Conservation (phyloP, 2,888 invertebrate species). For the Aleiodes testaceus region DNA sequence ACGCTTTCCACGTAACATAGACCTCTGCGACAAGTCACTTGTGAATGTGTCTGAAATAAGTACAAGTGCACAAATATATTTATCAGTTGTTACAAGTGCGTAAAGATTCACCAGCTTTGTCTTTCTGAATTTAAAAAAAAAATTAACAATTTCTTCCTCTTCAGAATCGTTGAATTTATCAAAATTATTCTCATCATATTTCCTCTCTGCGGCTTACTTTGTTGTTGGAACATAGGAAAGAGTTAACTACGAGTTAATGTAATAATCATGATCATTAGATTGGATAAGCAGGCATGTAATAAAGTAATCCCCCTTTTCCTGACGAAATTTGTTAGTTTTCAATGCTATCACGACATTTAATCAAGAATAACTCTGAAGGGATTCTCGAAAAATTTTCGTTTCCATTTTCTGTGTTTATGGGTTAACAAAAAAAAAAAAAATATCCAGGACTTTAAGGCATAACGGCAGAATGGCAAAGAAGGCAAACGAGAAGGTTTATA, state of each 20-base stretch:
- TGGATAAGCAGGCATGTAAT: slow-evolving; percentile 24
- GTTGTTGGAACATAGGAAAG: not conserved
- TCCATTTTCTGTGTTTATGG: not conserved
- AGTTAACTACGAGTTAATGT: slow-evolving; percentile 26
- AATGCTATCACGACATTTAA: slow-evolving; percentile 34
- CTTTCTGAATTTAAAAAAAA: not conserved
- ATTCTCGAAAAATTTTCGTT: no score
- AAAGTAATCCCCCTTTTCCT: slow-evolving; percentile 1
- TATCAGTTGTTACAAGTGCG: slow-evolving; percentile 20
- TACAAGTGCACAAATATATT: not conserved
- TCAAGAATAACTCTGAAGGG: no score
- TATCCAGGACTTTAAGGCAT: slow-evolving; percentile 64
- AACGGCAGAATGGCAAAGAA: slow-evolving; percentile 58
- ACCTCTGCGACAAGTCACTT: slow-evolving; percentile 17
- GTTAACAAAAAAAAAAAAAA: slow-evolving; percentile 16
- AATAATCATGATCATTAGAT: slow-evolving; percentile 38
- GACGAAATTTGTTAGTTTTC: slow-evolving; percentile 13
- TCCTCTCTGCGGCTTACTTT: slow-evolving; percentile 4
- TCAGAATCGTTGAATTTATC: not conserved
- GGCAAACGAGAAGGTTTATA: slow-evolving; percentile 29
- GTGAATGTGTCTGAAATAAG: slow-evolving; percentile 23
- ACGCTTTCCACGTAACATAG: slow-evolving; percentile 42
- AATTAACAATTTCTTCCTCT: not conserved
- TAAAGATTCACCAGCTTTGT: not conserved
- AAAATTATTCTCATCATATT: not conserved